Evolutionary conservation across 2,797 vertebrate genomes (phyloP).

Genomic region (Trachurus trachurus): DNA sequence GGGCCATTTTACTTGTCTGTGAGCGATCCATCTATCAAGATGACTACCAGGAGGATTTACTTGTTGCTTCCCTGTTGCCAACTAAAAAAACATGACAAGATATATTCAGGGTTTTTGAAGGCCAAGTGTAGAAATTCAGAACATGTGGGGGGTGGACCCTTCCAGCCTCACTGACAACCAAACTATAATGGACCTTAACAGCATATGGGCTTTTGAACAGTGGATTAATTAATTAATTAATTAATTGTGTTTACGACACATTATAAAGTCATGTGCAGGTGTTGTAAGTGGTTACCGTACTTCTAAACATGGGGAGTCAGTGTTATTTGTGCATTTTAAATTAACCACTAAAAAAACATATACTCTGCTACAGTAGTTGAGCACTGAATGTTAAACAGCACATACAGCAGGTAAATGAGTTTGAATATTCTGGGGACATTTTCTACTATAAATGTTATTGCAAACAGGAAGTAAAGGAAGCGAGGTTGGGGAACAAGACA

Average conservation of each 20-base stretch:
- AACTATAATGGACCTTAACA: not conserved
- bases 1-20: conserved; percentile 37
- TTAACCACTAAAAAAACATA: no score
- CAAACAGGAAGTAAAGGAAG: not conserved
- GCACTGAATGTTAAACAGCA: not conserved
- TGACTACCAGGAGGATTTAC: conserved; percentile 44
- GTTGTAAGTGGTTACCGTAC: not conserved
- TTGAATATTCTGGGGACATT: not conserved
- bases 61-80: conserved; percentile 18
- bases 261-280: not conserved
- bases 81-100: conserved; percentile 20
- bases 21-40: conserved; percentile 48
- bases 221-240: not conserved
- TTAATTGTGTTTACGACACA: not conserved
- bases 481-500: not conserved
- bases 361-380: not conserved
- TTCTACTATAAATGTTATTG: not conserved
- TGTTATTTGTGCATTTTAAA: no score
- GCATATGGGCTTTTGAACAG: not conserved
- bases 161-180: no score
- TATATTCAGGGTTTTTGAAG: conserved; percentile 6
- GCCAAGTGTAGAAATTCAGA: not conserved
- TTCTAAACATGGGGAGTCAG: not conserved
- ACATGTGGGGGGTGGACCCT: no score
- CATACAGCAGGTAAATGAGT: no score